Conservation (phyloP, 2,113 vertebrate species). For the Emydocephalus ijimae region DNA sequence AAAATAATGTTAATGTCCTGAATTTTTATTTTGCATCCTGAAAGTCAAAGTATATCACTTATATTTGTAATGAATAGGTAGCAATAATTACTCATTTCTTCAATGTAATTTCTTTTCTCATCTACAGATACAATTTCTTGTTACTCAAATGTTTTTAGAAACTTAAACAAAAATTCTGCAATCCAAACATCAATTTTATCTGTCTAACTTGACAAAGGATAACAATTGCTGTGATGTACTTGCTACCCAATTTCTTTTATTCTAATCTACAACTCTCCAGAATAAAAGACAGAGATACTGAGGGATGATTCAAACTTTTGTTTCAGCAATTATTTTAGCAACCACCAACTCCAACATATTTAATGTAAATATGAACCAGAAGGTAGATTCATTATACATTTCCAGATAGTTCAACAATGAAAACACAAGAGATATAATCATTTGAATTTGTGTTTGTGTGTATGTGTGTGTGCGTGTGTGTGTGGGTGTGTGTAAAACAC, state of each 20-base stretch:
- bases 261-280: not conserved
- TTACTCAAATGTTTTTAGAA: not conserved
- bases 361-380: not conserved
- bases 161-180: not conserved
- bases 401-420: not conserved
- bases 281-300: not conserved
- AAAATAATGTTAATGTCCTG: not conserved
- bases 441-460: not conserved
- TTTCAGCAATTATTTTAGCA: not conserved
- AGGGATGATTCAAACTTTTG: not conserved
- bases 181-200: not conserved
- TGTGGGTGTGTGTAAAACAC: not conserved
- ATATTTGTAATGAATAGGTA: slow-evolving; percentile 40
- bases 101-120: not conserved
- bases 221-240: not conserved
- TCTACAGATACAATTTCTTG: not conserved
- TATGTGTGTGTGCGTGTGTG: too few species aligned
- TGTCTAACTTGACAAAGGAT: not conserved
- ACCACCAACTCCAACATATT: not conserved
- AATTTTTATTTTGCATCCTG: slow-evolving; percentile 52
- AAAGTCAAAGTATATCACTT: slow-evolving; percentile 50
- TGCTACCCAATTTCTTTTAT: not conserved
- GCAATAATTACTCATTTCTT: not conserved
- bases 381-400: not conserved
- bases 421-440: not conserved